Conservation (phyloP, 1,140 invertebrate genomes). For the Berghia stephanieae region DNA sequence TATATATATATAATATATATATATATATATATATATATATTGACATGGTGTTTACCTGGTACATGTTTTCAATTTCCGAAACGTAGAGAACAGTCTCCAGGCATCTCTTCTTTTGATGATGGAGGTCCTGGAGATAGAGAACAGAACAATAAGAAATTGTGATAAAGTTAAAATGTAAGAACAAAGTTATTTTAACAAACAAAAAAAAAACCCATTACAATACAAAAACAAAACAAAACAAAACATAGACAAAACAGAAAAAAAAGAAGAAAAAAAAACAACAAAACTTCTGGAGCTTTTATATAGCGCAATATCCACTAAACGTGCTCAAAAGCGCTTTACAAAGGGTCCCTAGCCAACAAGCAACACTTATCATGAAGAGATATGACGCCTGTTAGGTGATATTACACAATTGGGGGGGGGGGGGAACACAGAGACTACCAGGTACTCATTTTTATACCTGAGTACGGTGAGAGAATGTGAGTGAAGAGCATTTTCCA, state of each 20-base stretch:
- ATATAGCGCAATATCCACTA: not conserved
- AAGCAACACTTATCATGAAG: no score
- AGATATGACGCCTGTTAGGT: no score
- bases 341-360: not conserved
- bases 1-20: not conserved
- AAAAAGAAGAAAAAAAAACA: not conserved
- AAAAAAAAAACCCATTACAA: not conserved
- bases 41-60: constrained; percentile 45
- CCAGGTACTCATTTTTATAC: no score
- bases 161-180: not conserved
- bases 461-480: no score
- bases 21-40: not conserved
- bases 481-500: no score
- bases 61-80: constrained; percentile 53
- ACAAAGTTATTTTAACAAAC: not conserved
- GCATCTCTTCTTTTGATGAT: constrained; percentile 55
- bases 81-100: constrained; percentile 56
- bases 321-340: not conserved
- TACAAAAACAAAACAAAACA: not conserved
- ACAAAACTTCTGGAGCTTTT: not conserved
- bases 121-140: constrained; percentile 43
- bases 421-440: no score
- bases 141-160: not conserved
- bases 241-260: not conserved
- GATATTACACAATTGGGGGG: not conserved